phyloP scores from a whole-genome alignment of 1,140 invertebrate species.

The Cydia fagiglandana region DNA sequence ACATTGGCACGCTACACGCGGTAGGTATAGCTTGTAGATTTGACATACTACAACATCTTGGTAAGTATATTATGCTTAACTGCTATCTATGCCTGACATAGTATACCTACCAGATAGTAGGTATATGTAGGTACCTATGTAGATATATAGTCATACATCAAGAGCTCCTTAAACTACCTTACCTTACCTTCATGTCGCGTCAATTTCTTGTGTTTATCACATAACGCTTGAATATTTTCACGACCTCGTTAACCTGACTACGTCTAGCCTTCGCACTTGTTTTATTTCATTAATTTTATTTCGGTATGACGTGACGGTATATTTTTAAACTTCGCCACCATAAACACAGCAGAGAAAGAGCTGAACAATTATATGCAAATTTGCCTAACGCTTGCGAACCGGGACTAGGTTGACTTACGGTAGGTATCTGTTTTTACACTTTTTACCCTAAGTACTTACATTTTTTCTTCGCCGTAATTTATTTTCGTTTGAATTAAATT shows the following conservation, averaged over 20 bases:
- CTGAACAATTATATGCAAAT: constrained; percentile 27
- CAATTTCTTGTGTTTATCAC: constrained; percentile 2
- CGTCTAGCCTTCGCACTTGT: constrained; percentile 25
- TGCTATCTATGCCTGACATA: no score
- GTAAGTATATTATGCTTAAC: neutral
- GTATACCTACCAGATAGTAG: no score
- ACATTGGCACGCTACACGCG: constrained; percentile 12
- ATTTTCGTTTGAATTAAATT: neutral
- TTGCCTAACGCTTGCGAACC: neutral
- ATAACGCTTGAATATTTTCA: neutral
- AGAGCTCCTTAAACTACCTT: no score
- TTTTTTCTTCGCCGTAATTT: neutral
- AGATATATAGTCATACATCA: no score
- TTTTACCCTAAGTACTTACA: neutral
- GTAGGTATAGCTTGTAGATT: neutral
- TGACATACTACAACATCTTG: neutral
- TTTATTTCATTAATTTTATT: constrained; percentile 29
- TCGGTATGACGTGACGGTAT: constrained; percentile 27
- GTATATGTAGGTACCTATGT: no score
- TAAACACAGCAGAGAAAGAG: constrained; percentile 15
- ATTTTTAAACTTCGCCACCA: constrained; percentile 23
- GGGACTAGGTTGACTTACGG: neutral
- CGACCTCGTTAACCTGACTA: constrained; percentile 24
- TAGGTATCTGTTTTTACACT: constrained; percentile 3
- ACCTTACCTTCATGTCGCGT: neutral